Evolutionary conservation across 2,113 vertebrate species (phyloP).

Genomic region (Lipophrys pholis): DNA sequence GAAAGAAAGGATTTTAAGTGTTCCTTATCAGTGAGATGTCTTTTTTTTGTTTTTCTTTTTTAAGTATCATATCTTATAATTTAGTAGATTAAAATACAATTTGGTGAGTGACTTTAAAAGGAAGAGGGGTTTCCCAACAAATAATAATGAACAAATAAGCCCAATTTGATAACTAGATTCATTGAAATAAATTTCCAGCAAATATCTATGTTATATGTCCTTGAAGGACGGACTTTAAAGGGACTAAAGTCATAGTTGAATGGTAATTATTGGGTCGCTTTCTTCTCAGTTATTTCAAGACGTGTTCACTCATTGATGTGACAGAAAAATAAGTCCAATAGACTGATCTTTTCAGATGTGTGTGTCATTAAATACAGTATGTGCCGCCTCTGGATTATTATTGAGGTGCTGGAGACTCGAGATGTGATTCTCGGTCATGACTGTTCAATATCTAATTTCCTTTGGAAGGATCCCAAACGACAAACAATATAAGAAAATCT

Average conservation of each 20-base stretch:
- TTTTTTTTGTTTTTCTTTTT: not conserved
- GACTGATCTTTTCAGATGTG: not conserved
- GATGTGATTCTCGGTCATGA: not conserved
- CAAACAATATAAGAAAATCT: conserved; percentile 1
- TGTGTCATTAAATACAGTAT: not conserved
- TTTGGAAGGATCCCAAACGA: not conserved
- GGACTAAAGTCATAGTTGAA: no score
- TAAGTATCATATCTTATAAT: conserved; percentile 1
- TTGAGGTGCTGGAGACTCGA: not conserved
- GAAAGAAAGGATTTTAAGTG: conserved; percentile 22
- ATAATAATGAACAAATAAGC: no score
- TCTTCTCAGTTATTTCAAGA: not conserved
- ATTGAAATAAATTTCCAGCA: no score
- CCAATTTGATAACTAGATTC: no score
- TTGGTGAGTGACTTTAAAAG: conserved; percentile 3
- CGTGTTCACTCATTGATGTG: not conserved
- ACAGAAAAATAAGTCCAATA: not conserved
- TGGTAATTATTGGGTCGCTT: no score
- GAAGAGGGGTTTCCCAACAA: conserved; percentile 6
- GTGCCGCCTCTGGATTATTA: not conserved
- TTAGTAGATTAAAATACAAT: not conserved
- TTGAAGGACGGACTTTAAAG: no score
- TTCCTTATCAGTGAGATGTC: not conserved
- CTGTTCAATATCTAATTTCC: not conserved
- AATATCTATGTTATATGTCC: no score